Evolutionary conservation across 1,140 invertebrate genomes (phyloP).

Genomic region (Hyphantria cunea): DNA sequence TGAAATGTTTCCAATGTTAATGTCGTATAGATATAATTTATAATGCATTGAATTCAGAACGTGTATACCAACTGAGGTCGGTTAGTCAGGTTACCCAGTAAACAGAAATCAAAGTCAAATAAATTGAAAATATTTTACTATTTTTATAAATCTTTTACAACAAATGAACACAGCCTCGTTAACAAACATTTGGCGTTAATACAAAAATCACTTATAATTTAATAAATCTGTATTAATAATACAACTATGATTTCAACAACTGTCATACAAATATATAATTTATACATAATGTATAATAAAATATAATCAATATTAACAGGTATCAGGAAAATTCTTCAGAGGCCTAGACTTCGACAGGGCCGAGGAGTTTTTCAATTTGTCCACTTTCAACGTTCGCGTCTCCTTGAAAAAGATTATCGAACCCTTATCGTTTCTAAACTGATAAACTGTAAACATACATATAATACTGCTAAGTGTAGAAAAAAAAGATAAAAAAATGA

Average conservation of each 20-base stretch:
- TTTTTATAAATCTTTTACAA: constrained; percentile 42
- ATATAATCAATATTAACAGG: constrained; percentile 24
- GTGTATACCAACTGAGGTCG: not conserved
- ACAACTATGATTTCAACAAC: constrained; percentile 31
- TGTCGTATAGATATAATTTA: not conserved
- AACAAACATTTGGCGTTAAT: constrained; percentile 38
- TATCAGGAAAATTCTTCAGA: constrained; percentile 39
- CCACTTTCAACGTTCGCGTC: constrained; percentile 38
- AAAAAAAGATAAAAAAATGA: constrained; percentile 15
- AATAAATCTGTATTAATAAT: constrained; percentile 26
- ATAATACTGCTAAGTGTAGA: constrained; percentile 26
- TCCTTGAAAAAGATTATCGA: constrained; percentile 72
- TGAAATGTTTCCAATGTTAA: not conserved
- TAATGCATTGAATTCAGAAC: not conserved
- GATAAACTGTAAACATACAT: constrained; percentile 69
- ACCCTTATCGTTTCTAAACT: constrained; percentile 73
- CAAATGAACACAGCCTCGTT: constrained; percentile 38
- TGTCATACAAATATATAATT: constrained; percentile 23
- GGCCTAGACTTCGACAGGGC: constrained; percentile 22
- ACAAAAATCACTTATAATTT: constrained; percentile 32
- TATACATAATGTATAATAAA: constrained; percentile 24
- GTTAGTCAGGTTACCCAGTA: not conserved
- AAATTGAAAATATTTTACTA: constrained; percentile 43
- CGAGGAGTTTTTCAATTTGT: constrained; percentile 19
- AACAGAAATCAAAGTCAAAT: constrained; percentile 31